phyloP scores from a whole-genome alignment of 1,140 invertebrate genomes.

The Leptestheria dahalacensis region DNA sequence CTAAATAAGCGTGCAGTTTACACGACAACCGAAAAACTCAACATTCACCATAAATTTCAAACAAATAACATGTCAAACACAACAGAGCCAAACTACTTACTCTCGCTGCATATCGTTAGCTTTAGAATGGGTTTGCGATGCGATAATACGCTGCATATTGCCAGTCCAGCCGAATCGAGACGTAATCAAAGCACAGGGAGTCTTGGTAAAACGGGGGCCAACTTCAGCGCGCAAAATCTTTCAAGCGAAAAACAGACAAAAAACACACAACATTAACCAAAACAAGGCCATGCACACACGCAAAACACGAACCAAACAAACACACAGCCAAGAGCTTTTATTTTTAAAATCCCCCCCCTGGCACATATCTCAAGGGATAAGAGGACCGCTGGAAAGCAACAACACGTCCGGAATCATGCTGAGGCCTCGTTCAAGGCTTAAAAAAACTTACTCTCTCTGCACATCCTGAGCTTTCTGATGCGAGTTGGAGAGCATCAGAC shows the following conservation, averaged over 20 bases:
- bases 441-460: conserved; percentile 44
- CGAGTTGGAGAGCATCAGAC: conserved; percentile 86
- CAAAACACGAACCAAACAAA: conserved; percentile 9
- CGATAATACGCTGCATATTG: conserved; percentile 55
- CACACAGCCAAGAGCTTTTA: neutral
- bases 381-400: neutral
- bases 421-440: neutral
- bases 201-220: conserved; percentile 42
- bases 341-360: neutral
- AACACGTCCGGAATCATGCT: neutral
- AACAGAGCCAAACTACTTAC: conserved; percentile 25
- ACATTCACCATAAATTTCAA: neutral
- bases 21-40: neutral
- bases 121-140: conserved; percentile 50
- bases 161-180: conserved; percentile 51
- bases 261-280: conserved; percentile 4
- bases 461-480: conserved; percentile 92
- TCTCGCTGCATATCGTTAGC: conserved; percentile 41
- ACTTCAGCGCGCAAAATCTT: conserved; percentile 44
- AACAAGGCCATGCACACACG: conserved; percentile 5
- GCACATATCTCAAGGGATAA: no score
- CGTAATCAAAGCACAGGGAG: conserved; percentile 48
- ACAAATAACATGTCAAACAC: neutral
- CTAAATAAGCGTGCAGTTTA: neutral
- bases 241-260: conserved; percentile 7